Base-by-base conservation (phyloP, 2,888 invertebrate species). In the Muscina levida region DNA sequence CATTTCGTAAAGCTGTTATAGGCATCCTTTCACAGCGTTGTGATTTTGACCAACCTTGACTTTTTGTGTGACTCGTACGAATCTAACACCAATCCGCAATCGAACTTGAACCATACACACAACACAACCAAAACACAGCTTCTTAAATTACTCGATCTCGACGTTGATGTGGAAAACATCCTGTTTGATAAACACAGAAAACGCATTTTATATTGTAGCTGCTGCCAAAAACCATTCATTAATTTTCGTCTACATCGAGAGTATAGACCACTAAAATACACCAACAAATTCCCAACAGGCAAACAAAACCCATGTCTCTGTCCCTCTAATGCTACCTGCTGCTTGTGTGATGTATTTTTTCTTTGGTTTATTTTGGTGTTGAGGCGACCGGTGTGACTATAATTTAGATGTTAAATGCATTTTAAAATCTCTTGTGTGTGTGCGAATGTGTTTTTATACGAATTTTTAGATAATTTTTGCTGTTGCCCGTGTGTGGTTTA, bases 321-420 rank as follows among this genome's bases (percentile, higher is more conserved):
- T 31, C 31, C 46, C 56, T 72, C 68, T 68, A 62, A 75, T 72
- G 72, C 74, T 81, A 77, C 74, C 81, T 81, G 81, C 77, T 77
- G 74, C 17, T 62, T 56, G 66, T 70, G 65, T 10, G 19, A 59
- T 57, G 53, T 72, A 72, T 72, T 42, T 68, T 66, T n/a, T n/a
- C n/a, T n/a, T n/a, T n/a, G n/a, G n/a, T n/a, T n/a, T n/a, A n/a
- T n/a, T n/a, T 72, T 56, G 59, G 22, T 48, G 26, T 57, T 66
- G 31, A 31, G 31, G 8, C 31, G 31, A 31, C 73, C 77, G 74
- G 77, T 81, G 77, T 75, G 81, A 75, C 81, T 81, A 81, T 81
- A 81, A 77, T 81, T 81, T 77, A 81, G 81, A 81, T 81, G 77
- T 81, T 81, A 77, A 81, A 81, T 81, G 77, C 74, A 81, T 77